Base-by-base conservation (phyloP, 2,113 vertebrate genomes). In the Burhinus bistriatus region DNA sequence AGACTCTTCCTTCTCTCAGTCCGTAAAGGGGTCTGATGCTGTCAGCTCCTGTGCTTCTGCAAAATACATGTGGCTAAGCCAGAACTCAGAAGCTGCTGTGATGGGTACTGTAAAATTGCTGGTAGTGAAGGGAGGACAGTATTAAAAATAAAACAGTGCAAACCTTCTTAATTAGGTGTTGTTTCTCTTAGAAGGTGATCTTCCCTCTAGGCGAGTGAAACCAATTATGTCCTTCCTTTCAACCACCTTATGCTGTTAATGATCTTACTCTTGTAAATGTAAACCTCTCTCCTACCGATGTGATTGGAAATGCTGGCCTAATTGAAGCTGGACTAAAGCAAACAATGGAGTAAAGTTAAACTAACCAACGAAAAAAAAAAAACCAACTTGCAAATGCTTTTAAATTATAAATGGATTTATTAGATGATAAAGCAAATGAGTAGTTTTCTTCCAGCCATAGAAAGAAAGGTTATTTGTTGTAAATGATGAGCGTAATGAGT, bases 371-470 rank as follows among this genome's bases (percentile, higher is more conserved):
- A 26, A 7, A 5, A 27, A 54, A 71, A 57, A 68, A 16, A 22
- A 12, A 9, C 18, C 51, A 62, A 83, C 69, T 64, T 92, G 51
- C 59, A 95, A 95, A 95, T 16, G 3, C 55, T 94, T 81, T 90
- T 90, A 97, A 98, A 97, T 96, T 96, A 92, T 93, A 95, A 97
- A 97, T 94, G 32, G 83, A 77, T 97, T 95, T 97, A 83, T 97
- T 95, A 87, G 54, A 13, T 86, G 91, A 26, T 61, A 86, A 90
- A 97, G 70, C 52, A 97, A 83, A 88, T 70, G 17, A 40, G 72
- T 40, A 30, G 22, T 68, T 93, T 76, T 44, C 83, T 95, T 88
- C 68, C 79, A 92, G 15, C 38, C 65, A 7, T 8, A n/a, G 61
- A 36, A 59, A 42, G 93, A 78, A 90, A 58, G 49, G 36, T 42